A percentile compares a stretch with the other conserved stretches of the same genome.
These are phyloP conservation scores for Bruchidius siliquastri DNA, from an alignment of 2,888 invertebrate genomes.

Conservation along the genomic window DNA sequence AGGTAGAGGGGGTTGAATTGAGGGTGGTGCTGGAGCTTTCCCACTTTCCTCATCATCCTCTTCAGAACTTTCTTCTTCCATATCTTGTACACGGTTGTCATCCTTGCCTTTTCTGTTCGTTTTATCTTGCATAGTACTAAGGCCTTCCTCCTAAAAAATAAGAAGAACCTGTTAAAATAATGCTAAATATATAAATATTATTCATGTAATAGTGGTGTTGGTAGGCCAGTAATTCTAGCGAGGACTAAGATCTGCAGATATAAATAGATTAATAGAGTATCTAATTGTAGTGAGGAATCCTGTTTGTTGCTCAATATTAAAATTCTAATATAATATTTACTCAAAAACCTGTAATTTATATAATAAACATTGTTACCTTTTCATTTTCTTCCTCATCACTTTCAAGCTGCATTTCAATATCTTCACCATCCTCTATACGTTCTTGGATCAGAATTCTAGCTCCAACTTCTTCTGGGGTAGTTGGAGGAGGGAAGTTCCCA, in stretches of 20 bases:
- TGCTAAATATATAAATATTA: not conserved
- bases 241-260: too few relatives aligned
- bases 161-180: not conserved
- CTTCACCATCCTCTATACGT: conserved; percentile 73
- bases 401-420: conserved; percentile 87
- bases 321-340: too few relatives aligned
- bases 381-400: conserved; percentile 63
- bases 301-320: too few relatives aligned
- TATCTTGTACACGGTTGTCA: conserved; percentile 73
- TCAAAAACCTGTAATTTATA: conserved; percentile 4
- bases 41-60: conserved; percentile 50
- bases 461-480: conserved; percentile 95
- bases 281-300: conserved; percentile 1
- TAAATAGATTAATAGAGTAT: too few relatives aligned
- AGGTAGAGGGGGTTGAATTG: conserved; percentile 64
- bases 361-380: not conserved
- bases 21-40: conserved; percentile 39
- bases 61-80: conserved; percentile 84
- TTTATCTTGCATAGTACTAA: conserved; percentile 66
- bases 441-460: conserved; percentile 88
- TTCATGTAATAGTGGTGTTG: too few relatives aligned
- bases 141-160: conserved; percentile 46
- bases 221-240: too few relatives aligned
- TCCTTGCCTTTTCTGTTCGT: conserved; percentile 50
- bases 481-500: conserved; percentile 94